Evolutionary conservation across 2,888 invertebrate genomes (phyloP).

Genomic region (Drosophila testacea): DNA sequence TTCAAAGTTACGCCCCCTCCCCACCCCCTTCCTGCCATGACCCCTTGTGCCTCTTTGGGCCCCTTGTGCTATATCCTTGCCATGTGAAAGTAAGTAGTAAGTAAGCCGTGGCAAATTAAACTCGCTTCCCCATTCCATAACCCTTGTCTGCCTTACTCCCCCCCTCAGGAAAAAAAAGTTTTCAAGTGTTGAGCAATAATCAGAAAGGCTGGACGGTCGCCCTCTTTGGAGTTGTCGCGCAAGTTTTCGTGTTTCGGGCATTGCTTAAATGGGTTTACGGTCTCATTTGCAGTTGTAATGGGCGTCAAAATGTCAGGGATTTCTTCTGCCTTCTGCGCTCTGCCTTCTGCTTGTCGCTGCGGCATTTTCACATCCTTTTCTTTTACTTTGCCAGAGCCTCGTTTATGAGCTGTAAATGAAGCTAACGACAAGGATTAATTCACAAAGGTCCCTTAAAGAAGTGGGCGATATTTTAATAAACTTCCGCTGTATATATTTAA

Average conservation of each 20-base stretch:
- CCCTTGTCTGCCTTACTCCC: not conserved
- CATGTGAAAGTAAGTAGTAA: constrained; percentile 44
- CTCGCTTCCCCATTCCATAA: constrained; percentile 25
- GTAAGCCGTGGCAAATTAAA: constrained; percentile 55
- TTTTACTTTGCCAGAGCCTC: constrained; percentile 13
- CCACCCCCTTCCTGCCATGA: not conserved
- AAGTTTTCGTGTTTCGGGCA: constrained; percentile 69
- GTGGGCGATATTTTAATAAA: constrained; percentile 28
- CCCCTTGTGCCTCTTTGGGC: constrained; percentile 4
- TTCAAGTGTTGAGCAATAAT: constrained; percentile 79
- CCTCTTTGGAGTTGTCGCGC: constrained; percentile 44
- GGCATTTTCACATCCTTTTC: constrained; percentile 44
- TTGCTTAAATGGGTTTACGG: constrained; percentile 77
- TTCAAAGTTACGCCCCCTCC: constrained; percentile 70
- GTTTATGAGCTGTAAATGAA: constrained; percentile 70
- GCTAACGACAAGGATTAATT: constrained; percentile 57
- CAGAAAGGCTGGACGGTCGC: constrained; percentile 70
- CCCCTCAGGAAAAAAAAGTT: constrained; percentile 49
- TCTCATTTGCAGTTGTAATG: constrained; percentile 76
- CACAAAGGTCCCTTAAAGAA: constrained; percentile 22
- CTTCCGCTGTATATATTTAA: constrained; percentile 10
- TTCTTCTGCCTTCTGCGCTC: constrained; percentile 31
- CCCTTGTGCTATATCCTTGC: constrained; percentile 22
- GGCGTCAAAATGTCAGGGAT: constrained; percentile 70
- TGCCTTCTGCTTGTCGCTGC: constrained; percentile 23